Percentiles rank a stretch among this genome's conserved stretches.
phyloP scores from a whole-genome alignment of 2,113 vertebrate species.

The Protobothrops flavoviridis region DNA sequence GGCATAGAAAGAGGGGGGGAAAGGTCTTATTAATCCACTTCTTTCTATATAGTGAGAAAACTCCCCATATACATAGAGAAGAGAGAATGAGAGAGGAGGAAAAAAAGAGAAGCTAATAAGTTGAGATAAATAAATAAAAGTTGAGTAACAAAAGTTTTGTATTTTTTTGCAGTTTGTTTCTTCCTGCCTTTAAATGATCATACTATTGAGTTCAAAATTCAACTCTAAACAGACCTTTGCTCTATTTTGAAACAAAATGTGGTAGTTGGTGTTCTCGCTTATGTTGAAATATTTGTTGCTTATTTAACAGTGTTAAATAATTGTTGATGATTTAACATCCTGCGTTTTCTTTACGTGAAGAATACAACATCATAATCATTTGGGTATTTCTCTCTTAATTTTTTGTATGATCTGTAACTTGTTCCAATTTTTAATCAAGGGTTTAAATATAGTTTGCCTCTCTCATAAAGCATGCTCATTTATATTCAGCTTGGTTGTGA shows the following conservation, averaged over 20 bases:
- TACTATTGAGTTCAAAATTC: background rate
- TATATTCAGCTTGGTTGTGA: conserved; percentile 8
- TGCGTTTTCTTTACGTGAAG: conserved; percentile 35
- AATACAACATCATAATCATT: conserved; percentile 46
- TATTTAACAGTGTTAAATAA: background rate
- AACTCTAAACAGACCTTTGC: background rate
- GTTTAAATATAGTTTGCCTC: conserved; percentile 33
- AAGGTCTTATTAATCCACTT: background rate
- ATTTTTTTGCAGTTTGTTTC: background rate
- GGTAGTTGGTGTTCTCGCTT: background rate
- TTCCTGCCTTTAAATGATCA: background rate
- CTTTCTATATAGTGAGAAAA: background rate
- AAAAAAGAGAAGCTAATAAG: background rate
- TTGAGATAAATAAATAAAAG: background rate
- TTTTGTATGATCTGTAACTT: conserved; percentile 30
- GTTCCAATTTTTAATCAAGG: conserved; percentile 14
- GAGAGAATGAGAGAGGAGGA: background rate
- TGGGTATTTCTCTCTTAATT: background rate
- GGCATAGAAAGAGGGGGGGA: background rate
- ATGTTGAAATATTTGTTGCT: background rate
- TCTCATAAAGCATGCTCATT: background rate
- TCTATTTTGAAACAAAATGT: background rate
- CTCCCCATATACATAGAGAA: background rate
- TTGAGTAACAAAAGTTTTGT: background rate
- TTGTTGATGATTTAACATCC: background rate